phyloP scores from a whole-genome alignment of 2,888 invertebrate genomes.

The Ichneumoninae sp. region DNA sequence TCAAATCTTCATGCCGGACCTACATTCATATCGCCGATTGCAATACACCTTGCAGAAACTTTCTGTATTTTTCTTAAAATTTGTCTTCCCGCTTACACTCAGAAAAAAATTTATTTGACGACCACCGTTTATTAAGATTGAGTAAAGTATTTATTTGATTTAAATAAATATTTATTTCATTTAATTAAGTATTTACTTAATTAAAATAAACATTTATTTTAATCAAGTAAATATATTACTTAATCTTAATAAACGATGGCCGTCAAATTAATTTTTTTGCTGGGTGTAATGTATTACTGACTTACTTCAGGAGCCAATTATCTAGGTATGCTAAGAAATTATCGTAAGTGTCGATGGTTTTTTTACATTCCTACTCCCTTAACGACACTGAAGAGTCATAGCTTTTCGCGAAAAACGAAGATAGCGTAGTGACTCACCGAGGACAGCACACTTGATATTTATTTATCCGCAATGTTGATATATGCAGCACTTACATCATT shows the following conservation, averaged over 20 bases:
- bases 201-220: too few species aligned
- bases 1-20: too few species aligned
- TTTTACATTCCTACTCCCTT: background rate
- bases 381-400: background rate
- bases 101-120: too few species aligned
- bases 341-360: background rate
- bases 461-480: background rate
- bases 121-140: too few species aligned
- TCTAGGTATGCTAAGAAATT: background rate
- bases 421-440: constrained; percentile 6
- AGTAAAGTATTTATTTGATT: too few species aligned
- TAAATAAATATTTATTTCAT: too few species aligned
- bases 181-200: too few species aligned
- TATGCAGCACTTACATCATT: background rate
- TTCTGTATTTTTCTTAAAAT: background rate
- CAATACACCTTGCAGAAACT: background rate
- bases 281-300: background rate
- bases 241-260: too few species aligned
- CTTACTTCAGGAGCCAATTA: background rate
- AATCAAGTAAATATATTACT: too few species aligned
- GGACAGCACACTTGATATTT: constrained; percentile 8
- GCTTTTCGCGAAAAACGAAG: background rate
- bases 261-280: too few species aligned
- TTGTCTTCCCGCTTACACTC: background rate
- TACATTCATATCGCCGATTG: too few species aligned